phyloP scores from a whole-genome alignment of 1,140 invertebrate species.

The Spodoptera litura region DNA sequence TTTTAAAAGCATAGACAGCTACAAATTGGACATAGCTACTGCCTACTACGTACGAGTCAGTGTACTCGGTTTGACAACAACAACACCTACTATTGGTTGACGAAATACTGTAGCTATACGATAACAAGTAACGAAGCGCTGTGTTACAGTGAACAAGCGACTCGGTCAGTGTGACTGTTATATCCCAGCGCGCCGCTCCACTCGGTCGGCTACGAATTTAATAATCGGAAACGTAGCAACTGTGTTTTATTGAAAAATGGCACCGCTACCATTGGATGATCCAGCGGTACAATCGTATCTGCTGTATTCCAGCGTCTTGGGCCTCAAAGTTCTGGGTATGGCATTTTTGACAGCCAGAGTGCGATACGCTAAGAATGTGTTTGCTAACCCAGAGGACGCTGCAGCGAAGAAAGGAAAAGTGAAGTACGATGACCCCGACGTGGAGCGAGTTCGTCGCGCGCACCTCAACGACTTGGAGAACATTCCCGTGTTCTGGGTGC shows the following conservation, averaged over 20 bases:
- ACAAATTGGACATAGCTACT: too few relatives aligned
- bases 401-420: slow-evolving; percentile 73
- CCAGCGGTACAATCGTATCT: slow-evolving; percentile 82
- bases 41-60: too few relatives aligned
- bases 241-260: slow-evolving; percentile 54
- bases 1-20: too few relatives aligned
- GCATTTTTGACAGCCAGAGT: slow-evolving; percentile 80
- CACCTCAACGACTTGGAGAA: slow-evolving; percentile 93
- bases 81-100: too few relatives aligned
- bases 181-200: slow-evolving; percentile 4
- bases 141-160: too few relatives aligned
- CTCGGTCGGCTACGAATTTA: slow-evolving; percentile 8
- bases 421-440: slow-evolving; percentile 84
- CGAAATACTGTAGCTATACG: too few relatives aligned
- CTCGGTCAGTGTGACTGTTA: too few relatives aligned
- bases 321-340: slow-evolving; percentile 86
- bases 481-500: slow-evolving; percentile 89
- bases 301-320: slow-evolving; percentile 84
- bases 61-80: too few relatives aligned
- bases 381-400: slow-evolving; percentile 78
- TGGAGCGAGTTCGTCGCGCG: slow-evolving; percentile 88
- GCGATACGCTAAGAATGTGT: slow-evolving; percentile 65
- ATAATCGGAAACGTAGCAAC: not conserved
- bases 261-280: slow-evolving; percentile 65
- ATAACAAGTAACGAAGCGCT: too few relatives aligned